These are phyloP conservation scores for Acanthochromis polyacanthus DNA, from an alignment of 2,113 vertebrate species.

Conservation along the genomic window DNA sequence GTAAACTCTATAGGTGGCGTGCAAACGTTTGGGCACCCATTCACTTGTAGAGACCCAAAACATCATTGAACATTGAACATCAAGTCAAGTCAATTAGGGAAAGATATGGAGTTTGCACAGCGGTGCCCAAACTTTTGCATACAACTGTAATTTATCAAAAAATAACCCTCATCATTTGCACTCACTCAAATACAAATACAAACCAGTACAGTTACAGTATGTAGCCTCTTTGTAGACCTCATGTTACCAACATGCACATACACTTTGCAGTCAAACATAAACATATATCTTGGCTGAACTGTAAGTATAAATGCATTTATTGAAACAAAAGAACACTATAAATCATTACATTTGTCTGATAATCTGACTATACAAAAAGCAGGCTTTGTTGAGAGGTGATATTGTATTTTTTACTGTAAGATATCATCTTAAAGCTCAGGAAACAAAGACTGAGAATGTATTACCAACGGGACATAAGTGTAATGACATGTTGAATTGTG, in stretches of 20 bases:
- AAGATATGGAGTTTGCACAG: neutral
- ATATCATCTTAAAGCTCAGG: constrained; percentile 75
- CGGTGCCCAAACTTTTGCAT: neutral
- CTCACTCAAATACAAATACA: constrained; percentile 37
- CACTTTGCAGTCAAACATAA: constrained; percentile 40
- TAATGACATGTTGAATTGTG: constrained; percentile 48
- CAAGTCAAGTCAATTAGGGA: neutral
- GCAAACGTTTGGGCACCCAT: neutral
- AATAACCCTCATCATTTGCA: constrained; percentile 12
- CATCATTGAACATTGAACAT: no score
- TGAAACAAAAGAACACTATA: constrained; percentile 3
- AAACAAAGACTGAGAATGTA: constrained; percentile 76
- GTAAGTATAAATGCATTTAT: constrained; percentile 22
- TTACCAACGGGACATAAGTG: constrained; percentile 37
- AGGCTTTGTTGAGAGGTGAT: constrained; percentile 42
- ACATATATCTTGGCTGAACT: constrained; percentile 39
- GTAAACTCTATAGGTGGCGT: neutral
- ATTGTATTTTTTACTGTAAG: constrained; percentile 58
- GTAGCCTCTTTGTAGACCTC: constrained; percentile 60
- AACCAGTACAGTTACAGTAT: constrained; percentile 55
- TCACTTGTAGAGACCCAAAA: no score
- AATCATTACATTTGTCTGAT: constrained; percentile 28
- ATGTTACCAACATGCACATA: constrained; percentile 44
- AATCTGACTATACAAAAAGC: constrained; percentile 41
- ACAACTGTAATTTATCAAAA: constrained; percentile 11